A percentile compares a stretch with the other conserved stretches of the same genome.
Conservation (phyloP, 1,140 invertebrate genomes). For the Arctopsyche grandis region DNA sequence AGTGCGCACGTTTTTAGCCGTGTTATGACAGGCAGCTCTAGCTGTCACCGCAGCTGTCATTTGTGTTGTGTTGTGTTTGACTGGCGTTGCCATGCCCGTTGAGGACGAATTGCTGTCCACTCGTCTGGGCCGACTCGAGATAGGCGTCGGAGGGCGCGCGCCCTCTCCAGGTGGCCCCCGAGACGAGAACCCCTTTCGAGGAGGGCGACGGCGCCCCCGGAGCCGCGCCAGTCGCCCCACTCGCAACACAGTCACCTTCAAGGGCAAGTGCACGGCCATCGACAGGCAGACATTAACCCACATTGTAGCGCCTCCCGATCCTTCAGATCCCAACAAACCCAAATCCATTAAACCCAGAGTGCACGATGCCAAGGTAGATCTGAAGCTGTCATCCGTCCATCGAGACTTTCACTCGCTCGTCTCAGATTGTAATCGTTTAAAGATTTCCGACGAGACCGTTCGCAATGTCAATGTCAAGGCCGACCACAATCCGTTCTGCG, state of each 20-base stretch:
- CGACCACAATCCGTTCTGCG: conserved; percentile 49
- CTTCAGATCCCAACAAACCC: neutral
- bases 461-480: conserved; percentile 58
- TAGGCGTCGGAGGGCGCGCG: conserved; percentile 59
- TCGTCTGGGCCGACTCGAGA: conserved; percentile 65
- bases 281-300: conserved; percentile 54
- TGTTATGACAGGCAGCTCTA: too few relatives aligned
- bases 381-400: conserved; percentile 7
- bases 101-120: conserved; percentile 64
- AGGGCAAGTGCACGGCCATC: conserved; percentile 50
- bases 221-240: neutral
- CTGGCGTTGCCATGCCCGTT: conserved; percentile 57
- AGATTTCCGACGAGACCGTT: conserved; percentile 52
- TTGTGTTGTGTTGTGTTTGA: neutral
- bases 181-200: conserved; percentile 60
- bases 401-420: conserved; percentile 49
- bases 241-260: conserved; percentile 33
- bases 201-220: conserved; percentile 45
- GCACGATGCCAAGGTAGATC: neutral
- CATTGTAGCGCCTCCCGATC: conserved; percentile 39
- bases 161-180: conserved; percentile 49
- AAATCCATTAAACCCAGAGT: conserved; percentile 59
- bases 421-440: conserved; percentile 43
- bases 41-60: too few relatives aligned
- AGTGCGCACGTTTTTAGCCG: too few relatives aligned